Base-by-base conservation (phyloP, 2,113 vertebrate species). In the Silurus meridionalis region DNA sequence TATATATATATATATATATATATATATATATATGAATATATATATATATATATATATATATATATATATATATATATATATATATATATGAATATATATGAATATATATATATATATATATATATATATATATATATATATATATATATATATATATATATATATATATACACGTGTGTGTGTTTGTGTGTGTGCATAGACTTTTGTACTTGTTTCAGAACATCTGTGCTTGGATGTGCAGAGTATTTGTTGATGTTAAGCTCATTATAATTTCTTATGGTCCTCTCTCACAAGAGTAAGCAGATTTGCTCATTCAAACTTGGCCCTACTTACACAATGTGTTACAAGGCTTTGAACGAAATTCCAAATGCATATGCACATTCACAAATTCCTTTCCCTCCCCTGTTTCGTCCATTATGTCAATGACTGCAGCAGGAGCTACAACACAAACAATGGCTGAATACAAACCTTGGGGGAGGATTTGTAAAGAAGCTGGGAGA, bases 401-500 rank as follows among this genome's bases (percentile, higher is more conserved):
- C 71, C 53, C 83, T 80, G 82, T 37, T 83, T 80, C 50, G 37
- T 80, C 85, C 79, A 88, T 88, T 87, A 86, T 89, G 81, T 89
- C 82, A 86, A 85, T 91, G 87, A 90, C 85, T 88, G 75, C 83
- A 23, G 88, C 64, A 80, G 81, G 85, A 83, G 83, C 79, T 80
- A 52, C 61, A 77, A 50, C 81, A 37, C 75, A 84, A 90, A 91
- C 88, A 92, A 87, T 90, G n/a, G 88, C 79, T 89, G 91, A 92
- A 89, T 91, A 61, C 61, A 87, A 90, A 86, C 79, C 64, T 74
- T 64, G 84, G 83, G 83, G 88, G 80, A 81, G 88, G 85, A 85
- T 89, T 86, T 86, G 86, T 85, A 83, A 84, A 85, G 81, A 55
- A 78, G 67, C 83, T 84, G 72, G 28, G 74, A 75, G 88, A 86